Percentiles rank a stretch among this genome's conserved stretches.
phyloP scores from a whole-genome alignment of 1,140 invertebrate genomes.

The Solen grandis region DNA sequence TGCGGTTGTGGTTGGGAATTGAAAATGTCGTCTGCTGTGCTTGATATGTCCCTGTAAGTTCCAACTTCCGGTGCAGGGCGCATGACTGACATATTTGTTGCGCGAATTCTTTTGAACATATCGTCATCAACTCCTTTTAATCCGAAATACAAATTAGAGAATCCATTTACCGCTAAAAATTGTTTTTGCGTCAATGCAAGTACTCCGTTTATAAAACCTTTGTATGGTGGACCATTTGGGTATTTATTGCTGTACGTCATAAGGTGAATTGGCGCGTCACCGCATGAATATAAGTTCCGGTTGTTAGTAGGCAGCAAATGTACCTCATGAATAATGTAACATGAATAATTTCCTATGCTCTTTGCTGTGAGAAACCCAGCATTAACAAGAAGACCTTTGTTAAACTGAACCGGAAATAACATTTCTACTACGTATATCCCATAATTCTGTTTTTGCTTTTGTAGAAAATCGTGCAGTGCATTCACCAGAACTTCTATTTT shows the following conservation, averaged over 20 bases:
- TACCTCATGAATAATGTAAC: slow-evolving; percentile 97
- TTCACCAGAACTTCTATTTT: slow-evolving; percentile 13
- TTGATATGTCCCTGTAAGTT: neutral
- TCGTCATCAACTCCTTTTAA: slow-evolving; percentile 83
- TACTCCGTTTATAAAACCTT: slow-evolving; percentile 89
- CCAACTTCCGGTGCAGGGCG: slow-evolving; percentile 6
- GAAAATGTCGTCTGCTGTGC: no score
- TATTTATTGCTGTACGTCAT: slow-evolving; percentile 80
- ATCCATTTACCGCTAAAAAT: slow-evolving; percentile 91
- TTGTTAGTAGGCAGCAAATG: slow-evolving; percentile 85
- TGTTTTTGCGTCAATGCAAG: slow-evolving; percentile 83
- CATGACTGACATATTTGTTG: neutral
- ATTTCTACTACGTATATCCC: slow-evolving; percentile 32
- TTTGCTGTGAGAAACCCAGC: slow-evolving; percentile 93
- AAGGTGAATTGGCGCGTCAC: slow-evolving; percentile 87
- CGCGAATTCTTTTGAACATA: slow-evolving; percentile 39
- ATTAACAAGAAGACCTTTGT: slow-evolving; percentile 96
- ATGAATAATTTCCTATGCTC: slow-evolving; percentile 85
- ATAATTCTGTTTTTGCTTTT: slow-evolving; percentile 12
- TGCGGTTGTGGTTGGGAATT: no score
- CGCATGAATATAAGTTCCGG: slow-evolving; percentile 84
- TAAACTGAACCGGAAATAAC: slow-evolving; percentile 84
- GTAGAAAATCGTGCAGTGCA: slow-evolving; percentile 2
- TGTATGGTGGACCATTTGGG: slow-evolving; percentile 87
- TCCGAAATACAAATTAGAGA: slow-evolving; percentile 92